Percentiles rank a stretch among this genome's conserved stretches.
Evolutionary conservation across 2,888 invertebrate species (phyloP).

Genomic region (Drosophila meridiana): DNA sequence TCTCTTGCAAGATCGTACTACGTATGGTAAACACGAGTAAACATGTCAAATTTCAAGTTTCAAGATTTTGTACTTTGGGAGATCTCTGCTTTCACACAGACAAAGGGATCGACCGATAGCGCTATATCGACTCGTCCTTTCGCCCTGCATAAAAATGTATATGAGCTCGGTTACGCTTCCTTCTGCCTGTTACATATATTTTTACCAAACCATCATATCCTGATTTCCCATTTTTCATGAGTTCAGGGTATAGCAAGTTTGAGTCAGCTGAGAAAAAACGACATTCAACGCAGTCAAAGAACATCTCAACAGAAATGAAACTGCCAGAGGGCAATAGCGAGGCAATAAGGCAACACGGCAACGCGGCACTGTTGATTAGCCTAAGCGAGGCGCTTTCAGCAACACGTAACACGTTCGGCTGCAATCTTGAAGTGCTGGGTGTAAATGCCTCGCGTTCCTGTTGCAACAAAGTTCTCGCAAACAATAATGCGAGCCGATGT

Average conservation of each 20-base stretch:
- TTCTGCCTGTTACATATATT: too few relatives aligned
- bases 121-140: too few relatives aligned
- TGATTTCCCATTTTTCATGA: too few relatives aligned
- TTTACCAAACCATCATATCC: too few relatives aligned
- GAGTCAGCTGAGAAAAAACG: slow-evolving; percentile 46
- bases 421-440: slow-evolving; percentile 6
- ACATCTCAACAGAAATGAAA: background rate
- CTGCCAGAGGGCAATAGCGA: slow-evolving; percentile 9
- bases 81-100: too few relatives aligned
- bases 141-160: too few relatives aligned
- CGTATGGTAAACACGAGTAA: too few relatives aligned
- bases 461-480: slow-evolving; percentile 34
- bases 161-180: too few relatives aligned
- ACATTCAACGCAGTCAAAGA: slow-evolving; percentile 27
- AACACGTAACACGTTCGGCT: slow-evolving; percentile 1
- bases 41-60: too few relatives aligned
- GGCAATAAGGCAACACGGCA: background rate
- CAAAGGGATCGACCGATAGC: too few relatives aligned
- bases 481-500: slow-evolving; percentile 46
- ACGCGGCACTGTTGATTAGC: slow-evolving; percentile 12
- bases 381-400: background rate
- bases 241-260: background rate
- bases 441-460: slow-evolving; percentile 16
- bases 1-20: too few relatives aligned
- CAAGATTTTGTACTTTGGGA: too few relatives aligned